Percentiles rank a stretch among this genome's conserved stretches.
Conservation (phyloP, 1,140 invertebrate species). For the Kradibia gibbosae region DNA sequence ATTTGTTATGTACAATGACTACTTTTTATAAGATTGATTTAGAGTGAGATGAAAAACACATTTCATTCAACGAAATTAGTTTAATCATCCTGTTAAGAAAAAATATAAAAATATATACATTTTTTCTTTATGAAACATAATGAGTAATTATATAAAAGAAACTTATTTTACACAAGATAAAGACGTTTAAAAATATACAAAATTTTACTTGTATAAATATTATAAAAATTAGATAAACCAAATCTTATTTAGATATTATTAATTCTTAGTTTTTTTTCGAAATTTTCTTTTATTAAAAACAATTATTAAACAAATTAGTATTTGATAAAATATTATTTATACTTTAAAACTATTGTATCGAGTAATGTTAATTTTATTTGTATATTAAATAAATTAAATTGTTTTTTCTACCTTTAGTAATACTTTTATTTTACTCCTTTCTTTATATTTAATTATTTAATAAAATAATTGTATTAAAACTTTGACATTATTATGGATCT, state of each 20-base stretch:
- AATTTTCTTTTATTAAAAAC: no score
- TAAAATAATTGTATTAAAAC: not conserved
- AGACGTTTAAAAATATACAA: not conserved
- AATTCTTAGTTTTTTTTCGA: no score
- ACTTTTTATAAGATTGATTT: not conserved
- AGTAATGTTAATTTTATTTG: not conserved
- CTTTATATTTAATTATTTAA: not conserved
- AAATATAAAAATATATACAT: not conserved
- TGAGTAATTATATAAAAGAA: not conserved
- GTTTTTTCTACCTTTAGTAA: not conserved
- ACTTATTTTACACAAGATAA: not conserved
- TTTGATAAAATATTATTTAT: not conserved
- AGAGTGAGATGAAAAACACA: conserved; percentile 7
- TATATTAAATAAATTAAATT: not conserved
- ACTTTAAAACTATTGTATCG: not conserved
- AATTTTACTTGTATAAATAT: not conserved
- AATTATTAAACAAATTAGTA: not conserved
- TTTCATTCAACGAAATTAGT: conserved; percentile 10
- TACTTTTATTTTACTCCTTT: not conserved
- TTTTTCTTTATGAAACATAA: not conserved
- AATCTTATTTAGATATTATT: no score
- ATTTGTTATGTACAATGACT: not conserved
- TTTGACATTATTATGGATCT: not conserved
- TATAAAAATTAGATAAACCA: not conserved
- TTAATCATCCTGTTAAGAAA: not conserved